phyloP scores from a whole-genome alignment of 2,113 vertebrate genomes.

The Perca schrenkii region DNA sequence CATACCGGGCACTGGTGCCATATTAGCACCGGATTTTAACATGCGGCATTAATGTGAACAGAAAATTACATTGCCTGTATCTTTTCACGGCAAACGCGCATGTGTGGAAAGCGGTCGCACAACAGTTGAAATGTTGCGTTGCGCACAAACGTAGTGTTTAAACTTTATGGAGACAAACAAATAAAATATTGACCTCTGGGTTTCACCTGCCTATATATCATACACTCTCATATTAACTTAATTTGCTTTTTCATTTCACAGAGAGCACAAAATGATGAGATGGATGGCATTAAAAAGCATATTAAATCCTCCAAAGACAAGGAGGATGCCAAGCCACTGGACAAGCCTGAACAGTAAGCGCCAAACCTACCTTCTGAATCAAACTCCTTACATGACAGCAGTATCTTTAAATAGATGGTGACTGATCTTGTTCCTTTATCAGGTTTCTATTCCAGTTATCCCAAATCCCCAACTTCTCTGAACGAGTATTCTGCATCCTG shows the following conservation, averaged over 20 bases:
- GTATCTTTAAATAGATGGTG: background rate
- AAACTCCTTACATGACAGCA: background rate
- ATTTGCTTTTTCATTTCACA: slow-evolving; percentile 71
- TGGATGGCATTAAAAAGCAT: slow-evolving; percentile 93
- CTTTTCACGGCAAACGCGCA: no score
- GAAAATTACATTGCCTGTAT: no score
- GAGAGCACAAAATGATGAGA: slow-evolving; percentile 94
- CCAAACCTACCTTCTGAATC: background rate
- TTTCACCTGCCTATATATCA: background rate
- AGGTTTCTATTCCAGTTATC: slow-evolving; percentile 96
- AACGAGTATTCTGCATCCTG: slow-evolving; percentile 95
- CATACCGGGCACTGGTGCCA: no score
- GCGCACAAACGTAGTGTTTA: no score
- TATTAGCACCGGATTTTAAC: no score
- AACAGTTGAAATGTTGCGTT: no score
- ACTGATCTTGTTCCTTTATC: slow-evolving; percentile 27
- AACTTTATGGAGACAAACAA: no score
- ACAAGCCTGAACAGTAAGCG: slow-evolving; percentile 98
- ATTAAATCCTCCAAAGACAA: slow-evolving; percentile 90
- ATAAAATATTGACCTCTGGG: background rate
- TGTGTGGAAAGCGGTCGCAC: no score
- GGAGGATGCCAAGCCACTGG: slow-evolving; percentile 90
- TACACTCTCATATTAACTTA: background rate
- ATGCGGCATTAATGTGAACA: no score
- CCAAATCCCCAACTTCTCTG: slow-evolving; percentile 95